Percentiles rank a stretch among this genome's conserved stretches.
phyloP scores from a whole-genome alignment of 2,888 invertebrate genomes.

The Dasysyrphus albostriatus region DNA sequence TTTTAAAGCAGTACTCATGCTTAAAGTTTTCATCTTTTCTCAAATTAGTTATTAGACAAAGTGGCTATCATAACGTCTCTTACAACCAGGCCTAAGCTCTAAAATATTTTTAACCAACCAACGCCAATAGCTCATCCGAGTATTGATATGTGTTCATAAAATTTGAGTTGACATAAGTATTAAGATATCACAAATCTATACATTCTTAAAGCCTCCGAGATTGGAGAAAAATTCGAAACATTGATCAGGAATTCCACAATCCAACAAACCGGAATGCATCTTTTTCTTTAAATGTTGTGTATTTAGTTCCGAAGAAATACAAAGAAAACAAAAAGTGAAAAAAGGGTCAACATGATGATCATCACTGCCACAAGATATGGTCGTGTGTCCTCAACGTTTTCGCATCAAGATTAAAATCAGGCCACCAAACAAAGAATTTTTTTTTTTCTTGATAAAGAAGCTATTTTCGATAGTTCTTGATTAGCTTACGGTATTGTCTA shows the following conservation, averaged over 20 bases:
- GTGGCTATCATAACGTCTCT: no score
- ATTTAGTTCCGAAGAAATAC: neutral
- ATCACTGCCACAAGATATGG: neutral
- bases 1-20: no score
- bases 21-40: no score
- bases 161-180: neutral
- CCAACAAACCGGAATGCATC: conserved; percentile 16
- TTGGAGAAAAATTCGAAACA: conserved; percentile 7
- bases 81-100: no score
- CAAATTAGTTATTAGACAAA: no score
- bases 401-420: conserved; percentile 59
- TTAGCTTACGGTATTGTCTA: conserved; percentile 64
- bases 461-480: conserved; percentile 36
- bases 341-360: conserved; percentile 15
- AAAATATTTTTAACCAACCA: neutral
- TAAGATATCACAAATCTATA: conserved; percentile 6
- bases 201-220: neutral
- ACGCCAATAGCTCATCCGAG: no score
- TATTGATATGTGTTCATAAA: neutral
- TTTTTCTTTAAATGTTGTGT: neutral
- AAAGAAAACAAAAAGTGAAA: conserved; percentile 1
- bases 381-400: conserved; percentile 51
- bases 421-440: conserved; percentile 29
- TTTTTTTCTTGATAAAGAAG: conserved; percentile 53
- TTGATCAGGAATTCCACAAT: conserved; percentile 12